Evolutionary conservation across 2,888 invertebrate genomes (phyloP), one percentile per base, ranked within the genome.

Genomic region (Mesopsocus fuscifrons): DNA sequence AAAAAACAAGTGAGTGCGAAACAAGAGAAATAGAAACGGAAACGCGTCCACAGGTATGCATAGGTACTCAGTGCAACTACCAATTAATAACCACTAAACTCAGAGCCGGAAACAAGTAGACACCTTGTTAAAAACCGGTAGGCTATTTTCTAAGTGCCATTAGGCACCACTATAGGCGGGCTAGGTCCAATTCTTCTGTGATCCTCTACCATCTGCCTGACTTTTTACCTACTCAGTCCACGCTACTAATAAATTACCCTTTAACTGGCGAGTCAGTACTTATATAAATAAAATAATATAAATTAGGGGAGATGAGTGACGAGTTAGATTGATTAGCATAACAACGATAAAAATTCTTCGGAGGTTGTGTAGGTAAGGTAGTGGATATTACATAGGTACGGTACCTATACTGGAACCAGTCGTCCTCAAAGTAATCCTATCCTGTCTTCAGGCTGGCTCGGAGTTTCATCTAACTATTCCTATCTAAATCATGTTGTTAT

Each of bases 231-330:
- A n/a, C n/a, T n/a, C n/a, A n/a, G n/a, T n/a, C n/a, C n/a, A n/a
- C n/a, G n/a, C n/a, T n/a, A n/a, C n/a, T 26, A 26, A 26, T 38
- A 38, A 38, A 38, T 38, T 38, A 38, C 21, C 20, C 20, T 38
- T 20, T 38, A 38, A 38, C 18, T 38, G 38, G 38, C 20, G 20
- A 38, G 38, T 38, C 38, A n/a, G n/a, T n/a, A n/a, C n/a, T n/a
- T n/a, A 15, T 38, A 38, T 20, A 20, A 18, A 38, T 38, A 38
- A 38, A 34, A 34, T 34, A 34, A 34, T 20, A 38, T 38, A 38
- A 38, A 18, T 38, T 38, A 38, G 20, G n/a, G n/a, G n/a, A 20
- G 38, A 38, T 38, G 20, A 38, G 38, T 38, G 38, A 26, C 26
- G 26, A 26, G 11, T 26, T 6, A 11, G 8, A 26, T 26, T 9